A percentile compares a stretch with the other conserved stretches of the same genome.
phyloP scores from a whole-genome alignment of 2,888 invertebrate species.

The Meteorus cinctellus region DNA sequence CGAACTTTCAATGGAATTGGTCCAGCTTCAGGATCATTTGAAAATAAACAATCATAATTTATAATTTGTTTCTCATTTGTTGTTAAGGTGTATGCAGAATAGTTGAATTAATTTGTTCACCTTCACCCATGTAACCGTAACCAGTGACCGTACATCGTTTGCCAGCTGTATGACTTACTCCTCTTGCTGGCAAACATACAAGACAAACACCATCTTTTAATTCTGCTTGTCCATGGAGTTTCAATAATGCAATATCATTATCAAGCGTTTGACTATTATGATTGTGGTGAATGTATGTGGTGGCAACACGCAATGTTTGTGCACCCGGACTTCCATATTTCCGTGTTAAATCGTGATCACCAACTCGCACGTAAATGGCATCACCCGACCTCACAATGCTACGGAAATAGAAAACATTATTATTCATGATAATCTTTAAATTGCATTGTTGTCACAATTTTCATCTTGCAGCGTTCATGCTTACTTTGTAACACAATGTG shows the following conservation, averaged over 20 bases:
- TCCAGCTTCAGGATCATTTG: constrained; percentile 78
- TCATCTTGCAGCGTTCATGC: constrained; percentile 60
- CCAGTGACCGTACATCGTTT: constrained; percentile 95
- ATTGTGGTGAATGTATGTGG: constrained; percentile 96
- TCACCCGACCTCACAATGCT: constrained; percentile 96
- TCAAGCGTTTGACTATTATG: constrained; percentile 96
- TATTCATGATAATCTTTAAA: too few relatives aligned
- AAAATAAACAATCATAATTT: constrained; percentile 43
- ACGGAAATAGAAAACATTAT: constrained; percentile 53
- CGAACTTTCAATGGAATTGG: constrained; percentile 92
- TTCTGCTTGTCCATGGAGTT: constrained; percentile 91
- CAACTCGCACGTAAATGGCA: constrained; percentile 93
- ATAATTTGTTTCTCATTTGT: too few relatives aligned
- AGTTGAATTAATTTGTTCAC: constrained; percentile 72
- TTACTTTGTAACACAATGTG: constrained; percentile 95
- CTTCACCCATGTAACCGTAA: constrained; percentile 96
- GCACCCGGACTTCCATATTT: constrained; percentile 94
- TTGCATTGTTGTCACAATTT: too few relatives aligned
- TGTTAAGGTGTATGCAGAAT: too few relatives aligned
- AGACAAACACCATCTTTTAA: constrained; percentile 89
- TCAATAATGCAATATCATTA: constrained; percentile 94
- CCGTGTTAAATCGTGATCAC: constrained; percentile 92
- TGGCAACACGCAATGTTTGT: constrained; percentile 91
- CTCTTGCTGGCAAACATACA: constrained; percentile 91
- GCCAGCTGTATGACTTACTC: constrained; percentile 91